Conservation (phyloP, 2,797 vertebrate species). For the Caiman crocodilus region DNA sequence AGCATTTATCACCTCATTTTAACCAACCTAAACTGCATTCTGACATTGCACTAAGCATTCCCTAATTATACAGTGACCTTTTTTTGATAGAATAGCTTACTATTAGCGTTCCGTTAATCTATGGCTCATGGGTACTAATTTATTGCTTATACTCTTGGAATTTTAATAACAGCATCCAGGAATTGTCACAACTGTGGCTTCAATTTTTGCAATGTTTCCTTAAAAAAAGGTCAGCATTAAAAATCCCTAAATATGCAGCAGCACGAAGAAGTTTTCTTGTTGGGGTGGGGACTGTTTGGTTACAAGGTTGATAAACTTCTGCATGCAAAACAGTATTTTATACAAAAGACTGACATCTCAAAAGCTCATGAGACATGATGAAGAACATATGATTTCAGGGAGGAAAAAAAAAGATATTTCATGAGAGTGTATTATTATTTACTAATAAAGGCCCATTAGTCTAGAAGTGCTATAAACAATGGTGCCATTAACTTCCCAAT, state of each 20-base stretch:
- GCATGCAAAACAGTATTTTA: neutral
- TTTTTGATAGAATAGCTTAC: neutral
- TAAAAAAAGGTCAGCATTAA: neutral
- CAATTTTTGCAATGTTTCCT: neutral
- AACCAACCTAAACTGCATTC: neutral
- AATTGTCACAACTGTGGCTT: neutral
- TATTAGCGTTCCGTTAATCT: neutral
- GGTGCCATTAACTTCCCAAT: neutral
- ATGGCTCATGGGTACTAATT: neutral
- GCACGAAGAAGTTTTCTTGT: neutral
- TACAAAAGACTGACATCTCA: neutral
- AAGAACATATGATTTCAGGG: neutral
- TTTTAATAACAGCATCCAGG: conserved; percentile 15
- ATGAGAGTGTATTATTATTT: neutral
- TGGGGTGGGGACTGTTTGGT: neutral
- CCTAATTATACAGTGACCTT: neutral
- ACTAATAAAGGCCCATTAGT: neutral
- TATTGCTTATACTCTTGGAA: neutral
- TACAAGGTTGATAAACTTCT: neutral
- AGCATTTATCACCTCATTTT: neutral
- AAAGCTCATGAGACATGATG: accelerated
- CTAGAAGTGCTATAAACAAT: neutral
- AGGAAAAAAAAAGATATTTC: neutral
- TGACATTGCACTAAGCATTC: neutral
- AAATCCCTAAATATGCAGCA: neutral